Evolutionary conservation across 1,140 invertebrate genomes (phyloP), one percentile per base, ranked within the genome.

Genomic region (Ephestia elutella): DNA sequence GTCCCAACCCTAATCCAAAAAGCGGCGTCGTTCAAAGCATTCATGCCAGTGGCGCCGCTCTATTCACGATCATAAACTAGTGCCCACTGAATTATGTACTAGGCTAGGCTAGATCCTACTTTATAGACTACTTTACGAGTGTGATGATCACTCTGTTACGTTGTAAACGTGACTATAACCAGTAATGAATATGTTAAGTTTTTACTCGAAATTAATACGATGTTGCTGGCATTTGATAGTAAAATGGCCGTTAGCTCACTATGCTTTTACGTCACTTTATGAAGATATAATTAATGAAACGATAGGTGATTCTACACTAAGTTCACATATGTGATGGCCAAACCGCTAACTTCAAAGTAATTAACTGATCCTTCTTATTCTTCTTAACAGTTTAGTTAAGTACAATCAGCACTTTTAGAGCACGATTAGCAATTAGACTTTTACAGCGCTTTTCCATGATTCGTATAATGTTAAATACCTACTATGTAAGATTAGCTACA

Each of bases 201-300:
- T 44, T 44, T 44, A 44, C 38, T 44, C 38, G 38, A 44, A 44
- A 15, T 44, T 44, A 44, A 44, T 44, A 44, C 38, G 38, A 44
- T 44, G n/a, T 44, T 3, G 38, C 38, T 44, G 38, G n/a, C 15
- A 15, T 44, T 44, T 15, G 13, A 17, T 15, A 15, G 38, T 44
- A 15, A 44, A 44, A 44, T 15, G 38, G 13, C 38, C 13, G 38
- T 44, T 44, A 44, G 13, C 2, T 44, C 5, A 15, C 38, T n/a
- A 44, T 15, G n/a, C 13, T 44, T 44, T 44, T 10, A 15, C 38
- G 15, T 44, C 10, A 13, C 15, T 3, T 44, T 44, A 17, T 44
- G 10, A 35, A 44, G 38, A 3, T 44, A 17, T 15, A 15, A 44
- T 44, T 32, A 5, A 44, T 38, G 32, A 38, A 38, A 38, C 11